Evolutionary conservation across 2,888 invertebrate genomes (phyloP), one percentile per base, ranked within the genome.

Genomic region (Mythimna albipuncta): DNA sequence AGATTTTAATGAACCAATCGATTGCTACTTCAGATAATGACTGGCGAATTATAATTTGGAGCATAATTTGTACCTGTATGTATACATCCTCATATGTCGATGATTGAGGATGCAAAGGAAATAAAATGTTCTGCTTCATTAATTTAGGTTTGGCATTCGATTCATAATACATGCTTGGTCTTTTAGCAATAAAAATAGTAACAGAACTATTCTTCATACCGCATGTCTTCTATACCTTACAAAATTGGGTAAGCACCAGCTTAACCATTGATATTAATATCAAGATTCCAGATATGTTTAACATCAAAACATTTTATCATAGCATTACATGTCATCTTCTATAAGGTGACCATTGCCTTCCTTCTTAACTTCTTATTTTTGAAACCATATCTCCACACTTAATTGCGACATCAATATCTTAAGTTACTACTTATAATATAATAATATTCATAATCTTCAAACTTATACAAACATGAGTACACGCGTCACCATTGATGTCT

Each of bases 1-100:
- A 84, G 71, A 69, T 58, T 82, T 77, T 75, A 77, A 84, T 82
- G 47, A 69, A 64, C 57, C 71, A 82, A 77, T 82, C 52, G 77
- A 79, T 79, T 71, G 79, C 69, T 75, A 64, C 62, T 64, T 52
- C 64, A 68, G 69, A 59, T 79, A 81, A 79, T 75, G 26, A 67
- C 61, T 74, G 63, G 52, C 55, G 47, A 64, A 69, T 58, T 65
- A 75, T 79, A 81, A 50, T 73, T 72, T 65, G 35, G n/a, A 6
- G 6, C 57, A 47, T 68, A 78, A 79, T 72, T 70, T 70, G n/a
- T 47, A 64, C 57, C 44, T 47, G 16, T 10, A 58, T 69, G 21
- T 21, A 38, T 7, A 32, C 5, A 71, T 77, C 63, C 59, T 69
- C 64, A 38, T 52, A 59, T 52, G 9, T 47, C 19, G 13, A 57